Conservation (phyloP, 2,113 vertebrate species). For the Chrysemys picta region DNA sequence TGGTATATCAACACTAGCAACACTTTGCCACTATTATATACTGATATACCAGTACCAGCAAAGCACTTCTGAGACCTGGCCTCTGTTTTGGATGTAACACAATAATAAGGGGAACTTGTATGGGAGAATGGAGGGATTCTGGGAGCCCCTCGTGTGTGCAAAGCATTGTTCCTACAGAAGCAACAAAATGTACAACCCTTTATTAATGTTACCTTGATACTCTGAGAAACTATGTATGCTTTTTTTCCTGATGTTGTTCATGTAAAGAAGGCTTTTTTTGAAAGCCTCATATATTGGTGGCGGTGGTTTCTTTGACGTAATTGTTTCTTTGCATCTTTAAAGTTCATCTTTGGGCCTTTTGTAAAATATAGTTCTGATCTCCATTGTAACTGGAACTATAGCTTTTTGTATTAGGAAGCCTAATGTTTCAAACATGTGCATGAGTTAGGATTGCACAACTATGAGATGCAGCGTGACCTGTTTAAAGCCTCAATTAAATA, state of each 20-base stretch:
- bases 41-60: not conserved
- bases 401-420: not conserved
- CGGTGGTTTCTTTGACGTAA: too few relatives aligned
- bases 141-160: not conserved
- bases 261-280: not conserved
- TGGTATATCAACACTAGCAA: not conserved
- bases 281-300: not conserved
- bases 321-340: not conserved
- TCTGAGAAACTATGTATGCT: not conserved
- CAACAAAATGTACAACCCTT: not conserved
- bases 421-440: not conserved
- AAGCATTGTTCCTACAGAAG: not conserved
- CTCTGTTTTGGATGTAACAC: not conserved
- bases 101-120: not conserved
- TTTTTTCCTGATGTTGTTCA: not conserved
- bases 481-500: not conserved
- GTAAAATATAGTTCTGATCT: not conserved
- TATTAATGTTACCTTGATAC: not conserved
- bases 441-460: not conserved
- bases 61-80: not conserved
- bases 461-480: not conserved
- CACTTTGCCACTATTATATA: not conserved
- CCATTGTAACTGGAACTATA: not conserved
- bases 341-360: not conserved
- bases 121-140: not conserved